These are phyloP conservation scores for Lates calcarifer DNA, from an alignment of 2,113 vertebrate genomes.

Conservation along the genomic window DNA sequence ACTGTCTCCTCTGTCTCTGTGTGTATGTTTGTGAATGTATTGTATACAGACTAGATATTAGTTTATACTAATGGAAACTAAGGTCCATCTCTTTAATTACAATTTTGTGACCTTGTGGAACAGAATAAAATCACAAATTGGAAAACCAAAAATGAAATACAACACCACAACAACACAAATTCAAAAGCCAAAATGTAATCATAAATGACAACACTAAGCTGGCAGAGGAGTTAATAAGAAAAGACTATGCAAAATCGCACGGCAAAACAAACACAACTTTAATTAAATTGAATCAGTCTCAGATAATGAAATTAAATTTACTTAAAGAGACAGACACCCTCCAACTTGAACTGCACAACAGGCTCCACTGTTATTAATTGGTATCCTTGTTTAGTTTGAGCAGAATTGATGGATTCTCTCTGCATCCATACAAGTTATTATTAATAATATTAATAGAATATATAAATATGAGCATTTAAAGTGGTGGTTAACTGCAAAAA, in stretches of 20 bases:
- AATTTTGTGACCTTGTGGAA: background rate
- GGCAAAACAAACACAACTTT: slow-evolving; percentile 40
- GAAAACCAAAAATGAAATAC: background rate
- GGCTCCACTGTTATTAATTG: background rate
- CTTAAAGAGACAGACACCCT: slow-evolving; percentile 16
- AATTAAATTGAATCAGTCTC: slow-evolving; percentile 37
- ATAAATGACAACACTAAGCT: slow-evolving; percentile 21
- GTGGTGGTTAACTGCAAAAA: too few species aligned
- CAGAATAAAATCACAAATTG: slow-evolving; percentile 15
- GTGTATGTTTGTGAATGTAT: background rate
- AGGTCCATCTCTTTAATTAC: background rate
- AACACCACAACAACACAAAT: slow-evolving; percentile 12
- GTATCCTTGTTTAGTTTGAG: background rate
- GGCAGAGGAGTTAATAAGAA: slow-evolving; percentile 41
- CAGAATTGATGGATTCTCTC: background rate
- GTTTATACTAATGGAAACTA: background rate
- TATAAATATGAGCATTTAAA: background rate
- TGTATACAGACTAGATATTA: background rate
- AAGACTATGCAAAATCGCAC: slow-evolving; percentile 17
- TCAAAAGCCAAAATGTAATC: slow-evolving; percentile 32
- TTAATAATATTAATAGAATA: background rate
- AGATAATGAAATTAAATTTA: slow-evolving; percentile 50
- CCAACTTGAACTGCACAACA: background rate
- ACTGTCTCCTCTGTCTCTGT: background rate
- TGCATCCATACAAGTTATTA: background rate